A percentile compares a stretch with the other conserved stretches of the same genome.
Evolutionary conservation across 2,888 invertebrate species (phyloP).

Genomic region (Lasioglossum leucozonium): DNA sequence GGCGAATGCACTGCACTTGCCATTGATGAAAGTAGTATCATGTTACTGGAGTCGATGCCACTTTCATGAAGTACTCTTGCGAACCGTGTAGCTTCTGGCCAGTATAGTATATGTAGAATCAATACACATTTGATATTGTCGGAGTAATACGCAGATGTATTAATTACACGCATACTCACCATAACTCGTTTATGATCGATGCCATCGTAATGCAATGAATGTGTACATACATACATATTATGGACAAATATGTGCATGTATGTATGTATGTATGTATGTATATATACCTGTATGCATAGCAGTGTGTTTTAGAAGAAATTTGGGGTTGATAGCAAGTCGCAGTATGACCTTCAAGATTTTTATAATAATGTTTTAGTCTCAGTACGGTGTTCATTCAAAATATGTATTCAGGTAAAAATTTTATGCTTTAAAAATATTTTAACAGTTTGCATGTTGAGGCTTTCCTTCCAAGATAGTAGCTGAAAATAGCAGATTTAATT

Average conservation of each 20-base stretch:
- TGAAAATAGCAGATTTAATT: no score
- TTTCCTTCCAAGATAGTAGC: no score
- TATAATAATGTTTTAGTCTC: no score
- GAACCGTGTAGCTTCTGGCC: not conserved
- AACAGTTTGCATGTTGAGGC: no score
- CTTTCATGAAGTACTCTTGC: conserved; percentile 9
- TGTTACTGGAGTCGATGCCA: not conserved
- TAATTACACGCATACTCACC: conserved; percentile 29
- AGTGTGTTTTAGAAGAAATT: no score
- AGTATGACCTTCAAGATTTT: no score
- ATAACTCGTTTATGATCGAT: conserved; percentile 7
- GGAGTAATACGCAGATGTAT: conserved; percentile 16
- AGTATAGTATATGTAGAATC: not conserved
- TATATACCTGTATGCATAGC: no score
- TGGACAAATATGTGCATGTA: not conserved
- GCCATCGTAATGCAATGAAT: not conserved
- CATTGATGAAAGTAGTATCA: conserved; percentile 2
- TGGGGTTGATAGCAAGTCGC: no score
- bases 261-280: no score
- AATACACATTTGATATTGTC: conserved; percentile 26
- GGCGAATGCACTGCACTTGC: not conserved
- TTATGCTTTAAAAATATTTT: no score
- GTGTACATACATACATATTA: not conserved
- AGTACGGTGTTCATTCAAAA: no score
- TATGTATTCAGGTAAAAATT: no score